Percentiles rank a stretch among this genome's conserved stretches.
These are phyloP conservation scores for Epicampocera succincta DNA, from an alignment of 2,888 invertebrate species.

Conservation along the genomic window DNA sequence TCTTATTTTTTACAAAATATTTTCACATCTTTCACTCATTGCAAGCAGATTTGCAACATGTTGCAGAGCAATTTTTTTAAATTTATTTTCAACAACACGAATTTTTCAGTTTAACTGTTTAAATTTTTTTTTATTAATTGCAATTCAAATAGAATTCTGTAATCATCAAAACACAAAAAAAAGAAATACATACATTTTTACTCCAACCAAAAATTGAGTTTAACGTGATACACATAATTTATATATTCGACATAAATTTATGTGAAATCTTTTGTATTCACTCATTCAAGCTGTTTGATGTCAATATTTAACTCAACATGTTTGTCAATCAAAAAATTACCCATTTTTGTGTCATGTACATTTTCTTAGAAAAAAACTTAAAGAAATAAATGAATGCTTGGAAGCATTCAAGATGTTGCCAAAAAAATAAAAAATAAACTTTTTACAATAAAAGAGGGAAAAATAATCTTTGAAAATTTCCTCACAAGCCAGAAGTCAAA, in stretches of 20 bases:
- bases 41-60: too few relatives aligned
- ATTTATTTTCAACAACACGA: too few relatives aligned
- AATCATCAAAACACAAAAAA: too few relatives aligned
- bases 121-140: too few relatives aligned
- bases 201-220: conserved; percentile 13
- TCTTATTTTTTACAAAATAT: too few relatives aligned
- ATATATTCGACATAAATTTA: conserved; percentile 26
- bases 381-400: neutral
- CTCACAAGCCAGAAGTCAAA: too few relatives aligned
- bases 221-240: conserved; percentile 48
- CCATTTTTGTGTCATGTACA: conserved; percentile 14
- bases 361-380: neutral
- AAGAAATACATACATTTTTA: too few relatives aligned
- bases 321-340: conserved; percentile 54
- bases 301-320: conserved; percentile 48
- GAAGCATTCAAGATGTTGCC: conserved; percentile 48
- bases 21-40: too few relatives aligned
- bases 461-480: neutral
- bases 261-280: conserved; percentile 15
- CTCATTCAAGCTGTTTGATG: conserved; percentile 7
- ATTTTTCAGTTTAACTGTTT: too few relatives aligned
- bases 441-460: neutral
- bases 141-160: too few relatives aligned
- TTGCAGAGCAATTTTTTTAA: too few relatives aligned
- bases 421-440: conserved; percentile 29